Conservation (phyloP, 2,888 invertebrate species). For the Troides oblongomaculatus region DNA sequence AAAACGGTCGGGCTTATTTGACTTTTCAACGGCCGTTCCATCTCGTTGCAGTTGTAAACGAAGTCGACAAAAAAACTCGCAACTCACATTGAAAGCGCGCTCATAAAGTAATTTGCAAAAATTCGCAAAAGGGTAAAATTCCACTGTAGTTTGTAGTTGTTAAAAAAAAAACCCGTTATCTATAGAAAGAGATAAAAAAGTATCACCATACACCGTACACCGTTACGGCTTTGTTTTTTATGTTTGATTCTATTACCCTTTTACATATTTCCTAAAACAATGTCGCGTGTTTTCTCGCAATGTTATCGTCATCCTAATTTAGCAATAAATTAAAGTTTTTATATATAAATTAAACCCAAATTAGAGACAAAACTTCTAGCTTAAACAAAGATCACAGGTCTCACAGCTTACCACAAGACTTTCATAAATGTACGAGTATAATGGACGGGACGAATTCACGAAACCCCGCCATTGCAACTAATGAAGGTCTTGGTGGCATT, state of each 20-base stretch:
- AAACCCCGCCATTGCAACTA: conserved; percentile 35
- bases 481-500: conserved; percentile 52
- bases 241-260: background rate
- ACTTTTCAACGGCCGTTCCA: conserved; percentile 47
- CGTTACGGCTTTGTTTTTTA: conserved; percentile 44
- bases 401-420: background rate
- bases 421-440: conserved; percentile 1
- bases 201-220: conserved; percentile 43
- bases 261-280: background rate
- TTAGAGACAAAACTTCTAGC: background rate
- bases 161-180: conserved; percentile 61
- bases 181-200: conserved; percentile 52
- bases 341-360: background rate
- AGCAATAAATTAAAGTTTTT: no score
- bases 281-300: background rate
- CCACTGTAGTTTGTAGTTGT: conserved; percentile 56
- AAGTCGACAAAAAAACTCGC: conserved; percentile 55
- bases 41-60: conserved; percentile 62
- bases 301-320: no score
- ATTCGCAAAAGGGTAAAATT: conserved; percentile 76
- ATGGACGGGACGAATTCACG: conserved; percentile 10
- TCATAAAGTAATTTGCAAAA: conserved; percentile 79
- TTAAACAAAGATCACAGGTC: background rate
- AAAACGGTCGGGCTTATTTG: conserved; percentile 47
- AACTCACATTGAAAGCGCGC: conserved; percentile 56